Conservation (phyloP, 2,113 vertebrate genomes). For the Pristiophorus japonicus region DNA sequence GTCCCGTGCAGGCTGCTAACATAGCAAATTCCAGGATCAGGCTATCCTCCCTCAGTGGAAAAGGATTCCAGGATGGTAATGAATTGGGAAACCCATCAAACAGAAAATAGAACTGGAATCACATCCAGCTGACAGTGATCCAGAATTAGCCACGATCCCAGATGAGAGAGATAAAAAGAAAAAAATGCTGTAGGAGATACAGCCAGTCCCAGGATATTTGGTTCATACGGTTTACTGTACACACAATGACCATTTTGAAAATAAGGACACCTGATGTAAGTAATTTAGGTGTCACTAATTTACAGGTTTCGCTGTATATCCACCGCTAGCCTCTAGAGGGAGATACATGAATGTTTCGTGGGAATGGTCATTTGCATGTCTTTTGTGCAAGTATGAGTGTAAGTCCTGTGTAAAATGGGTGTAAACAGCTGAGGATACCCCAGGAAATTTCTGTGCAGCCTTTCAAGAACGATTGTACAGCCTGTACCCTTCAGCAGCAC, state of each 20-base stretch:
- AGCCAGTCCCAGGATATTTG: neutral
- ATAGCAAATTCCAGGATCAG: too few species aligned
- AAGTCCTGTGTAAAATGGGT: neutral
- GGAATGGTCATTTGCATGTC: neutral
- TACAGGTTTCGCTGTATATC: neutral
- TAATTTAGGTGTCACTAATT: neutral
- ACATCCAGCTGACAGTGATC: neutral
- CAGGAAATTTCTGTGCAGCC: neutral
- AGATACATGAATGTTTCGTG: neutral
- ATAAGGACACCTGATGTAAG: neutral
- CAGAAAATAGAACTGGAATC: neutral
- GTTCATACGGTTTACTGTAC: neutral
- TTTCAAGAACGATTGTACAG: neutral
- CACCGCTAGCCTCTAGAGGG: neutral
- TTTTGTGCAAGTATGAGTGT: neutral
- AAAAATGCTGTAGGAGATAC: neutral
- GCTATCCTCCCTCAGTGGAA: too few species aligned
- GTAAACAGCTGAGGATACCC: neutral
- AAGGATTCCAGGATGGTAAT: neutral
- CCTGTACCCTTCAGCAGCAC: neutral
- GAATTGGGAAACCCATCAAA: neutral
- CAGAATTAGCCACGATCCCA: neutral
- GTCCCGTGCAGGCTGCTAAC: too few species aligned
- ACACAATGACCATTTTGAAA: neutral
- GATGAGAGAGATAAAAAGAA: neutral